Percentiles rank a stretch among this genome's conserved stretches.
Evolutionary conservation across 2,113 vertebrate genomes (phyloP).

Genomic region (Nymphicus hollandicus): DNA sequence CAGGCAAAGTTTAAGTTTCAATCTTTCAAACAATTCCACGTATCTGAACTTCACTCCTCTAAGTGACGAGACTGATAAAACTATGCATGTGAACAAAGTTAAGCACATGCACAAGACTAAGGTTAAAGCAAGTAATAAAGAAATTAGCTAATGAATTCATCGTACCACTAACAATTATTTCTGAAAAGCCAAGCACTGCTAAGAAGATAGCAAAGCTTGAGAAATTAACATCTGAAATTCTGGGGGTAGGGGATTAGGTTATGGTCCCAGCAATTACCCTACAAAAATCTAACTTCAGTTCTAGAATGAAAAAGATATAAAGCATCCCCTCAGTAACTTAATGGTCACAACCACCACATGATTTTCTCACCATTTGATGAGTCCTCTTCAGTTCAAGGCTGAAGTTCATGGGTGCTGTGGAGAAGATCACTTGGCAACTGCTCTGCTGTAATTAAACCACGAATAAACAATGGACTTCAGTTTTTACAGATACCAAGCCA

Average conservation of each 20-base stretch:
- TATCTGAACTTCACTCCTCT: neutral
- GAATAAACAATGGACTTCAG: conserved; percentile 35
- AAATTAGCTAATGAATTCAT: neutral
- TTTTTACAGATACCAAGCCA: conserved; percentile 19
- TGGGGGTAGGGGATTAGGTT: neutral
- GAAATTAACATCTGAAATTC: neutral
- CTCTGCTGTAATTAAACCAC: conserved; percentile 36
- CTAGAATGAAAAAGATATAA: neutral
- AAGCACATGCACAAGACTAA: neutral
- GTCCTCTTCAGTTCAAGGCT: neutral
- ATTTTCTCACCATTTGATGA: conserved; percentile 43
- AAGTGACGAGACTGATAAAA: neutral
- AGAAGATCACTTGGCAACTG: conserved; percentile 18
- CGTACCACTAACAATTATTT: neutral
- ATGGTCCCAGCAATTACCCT: neutral
- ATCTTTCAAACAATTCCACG: neutral
- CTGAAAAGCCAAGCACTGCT: neutral
- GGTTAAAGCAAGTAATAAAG: neutral
- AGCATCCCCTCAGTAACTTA: neutral
- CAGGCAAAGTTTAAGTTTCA: neutral
- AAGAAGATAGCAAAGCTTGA: neutral
- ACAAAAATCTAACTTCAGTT: neutral
- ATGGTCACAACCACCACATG: neutral
- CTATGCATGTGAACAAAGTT: neutral
- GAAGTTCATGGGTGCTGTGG: conserved; percentile 1